Percentiles rank a stretch among this genome's conserved stretches.
phyloP scores from a whole-genome alignment of 2,888 invertebrate species.

The Brenthis ino region DNA sequence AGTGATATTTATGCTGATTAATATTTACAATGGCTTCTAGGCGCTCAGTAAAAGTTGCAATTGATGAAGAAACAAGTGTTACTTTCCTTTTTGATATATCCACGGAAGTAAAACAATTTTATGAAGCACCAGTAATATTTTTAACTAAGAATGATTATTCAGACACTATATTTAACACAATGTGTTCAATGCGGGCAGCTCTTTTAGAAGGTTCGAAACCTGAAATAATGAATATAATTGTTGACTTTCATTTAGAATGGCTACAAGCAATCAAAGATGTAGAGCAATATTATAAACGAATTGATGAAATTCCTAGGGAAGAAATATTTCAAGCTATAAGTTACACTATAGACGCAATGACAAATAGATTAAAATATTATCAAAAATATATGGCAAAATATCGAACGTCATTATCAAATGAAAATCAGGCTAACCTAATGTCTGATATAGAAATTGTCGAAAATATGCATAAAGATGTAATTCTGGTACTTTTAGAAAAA shows the following conservation, averaged over 20 bases:
- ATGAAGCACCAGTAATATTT: conserved; percentile 68
- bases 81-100: conserved; percentile 65
- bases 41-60: conserved; percentile 37
- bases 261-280: conserved; percentile 63
- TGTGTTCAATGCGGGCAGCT: conserved; percentile 59
- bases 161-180: conserved; percentile 59
- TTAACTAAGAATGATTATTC: conserved; percentile 66
- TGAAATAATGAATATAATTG: conserved; percentile 57
- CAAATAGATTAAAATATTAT: conserved; percentile 61
- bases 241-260: conserved; percentile 72
- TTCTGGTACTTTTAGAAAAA: conserved; percentile 53
- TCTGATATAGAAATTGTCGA: conserved; percentile 71
- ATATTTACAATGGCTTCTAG: conserved; percentile 29
- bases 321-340: conserved; percentile 59
- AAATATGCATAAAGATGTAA: conserved; percentile 69
- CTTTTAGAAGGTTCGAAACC: conserved; percentile 49
- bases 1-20: not conserved
- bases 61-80: conserved; percentile 43
- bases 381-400: conserved; percentile 61
- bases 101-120: conserved; percentile 67
- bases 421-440: conserved; percentile 52
- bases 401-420: conserved; percentile 49
- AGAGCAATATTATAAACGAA: conserved; percentile 54
- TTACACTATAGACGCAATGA: conserved; percentile 64
- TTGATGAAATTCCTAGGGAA: conserved; percentile 52